Evolutionary conservation across 2,113 vertebrate species (phyloP), one percentile per base, ranked within the genome.

Genomic region (Uropsilus gracilis): DNA sequence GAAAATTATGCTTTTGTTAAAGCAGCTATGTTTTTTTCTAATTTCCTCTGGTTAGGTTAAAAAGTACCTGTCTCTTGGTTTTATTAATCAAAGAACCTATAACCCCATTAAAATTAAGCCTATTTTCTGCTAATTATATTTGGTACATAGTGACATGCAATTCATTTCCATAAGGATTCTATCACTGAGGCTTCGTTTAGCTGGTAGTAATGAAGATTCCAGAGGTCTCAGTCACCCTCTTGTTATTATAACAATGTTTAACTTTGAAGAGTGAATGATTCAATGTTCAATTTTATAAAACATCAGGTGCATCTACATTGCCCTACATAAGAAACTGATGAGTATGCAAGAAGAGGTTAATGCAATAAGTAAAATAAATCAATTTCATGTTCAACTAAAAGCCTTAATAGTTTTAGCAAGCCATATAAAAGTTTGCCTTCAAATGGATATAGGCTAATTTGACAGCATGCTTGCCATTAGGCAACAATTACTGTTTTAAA

Each of bases 341-440:
- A 97, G 94, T 93, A 81, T 97, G 86, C 85, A 95, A 83, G 42
- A 97, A 86, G 95, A 98, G 97, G 96, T 96, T 97, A 97, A 98
- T 98, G 86, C 90, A 98, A 83, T 50, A 77, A 78, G 80, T 37
- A 97, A 96, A 98, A 97, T 96, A 97, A 98, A 98, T 98, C 97
- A 95, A 96, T 97, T 98, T 96, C 48, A 84, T 59, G 55, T 97
- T 97, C 76, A 68, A 75, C 75, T 98, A 97, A 98, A 92, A 97
- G 71, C 68, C 73, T 96, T 98, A 96, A 97, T 94, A 97, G 81
- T 96, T 96, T 96, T 86, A 89, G 57, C 69, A 97, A 97, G 90
- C 96, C 91, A 97, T 92, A 97, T 97, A 90, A 92, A 97, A 97
- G 71, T 98, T 96, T 97, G 83, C 83, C 88, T 89, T 72, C 96